phyloP scores from a whole-genome alignment of 2,113 vertebrate genomes.

The Centropristis striata region DNA sequence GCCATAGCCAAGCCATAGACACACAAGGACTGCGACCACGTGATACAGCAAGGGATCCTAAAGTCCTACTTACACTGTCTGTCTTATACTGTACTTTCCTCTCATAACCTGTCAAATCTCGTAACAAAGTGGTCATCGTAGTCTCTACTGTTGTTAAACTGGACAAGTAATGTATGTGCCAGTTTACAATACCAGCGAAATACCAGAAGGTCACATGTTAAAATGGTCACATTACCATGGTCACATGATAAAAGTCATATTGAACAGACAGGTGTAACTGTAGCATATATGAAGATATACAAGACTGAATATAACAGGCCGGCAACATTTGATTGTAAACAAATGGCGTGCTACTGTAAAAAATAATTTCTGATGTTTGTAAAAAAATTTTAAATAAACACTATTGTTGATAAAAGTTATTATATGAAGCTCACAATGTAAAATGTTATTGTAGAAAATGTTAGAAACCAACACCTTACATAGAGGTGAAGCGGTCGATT shows the following conservation, averaged over 20 bases:
- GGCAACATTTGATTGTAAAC: neutral
- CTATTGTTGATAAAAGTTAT: neutral
- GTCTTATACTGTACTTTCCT: constrained; percentile 3
- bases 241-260: neutral
- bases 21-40: neutral
- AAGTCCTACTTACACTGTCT: neutral
- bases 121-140: neutral
- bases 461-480: neutral
- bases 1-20: constrained; percentile 70
- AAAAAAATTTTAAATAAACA: neutral
- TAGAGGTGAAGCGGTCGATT: neutral
- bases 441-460: neutral
- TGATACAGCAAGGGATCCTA: neutral
- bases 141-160: neutral
- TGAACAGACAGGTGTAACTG: neutral
- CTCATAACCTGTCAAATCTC: neutral
- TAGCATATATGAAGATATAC: constrained; percentile 26
- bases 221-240: too few species aligned
- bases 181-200: neutral
- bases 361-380: neutral
- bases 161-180: neutral
- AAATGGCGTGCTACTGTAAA: neutral
- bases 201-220: too few species aligned
- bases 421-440: neutral
- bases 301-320: neutral